Evolutionary conservation across 2,888 invertebrate species (phyloP), one percentile per base, ranked within the genome.

Genomic region (Drosophila dives): DNA sequence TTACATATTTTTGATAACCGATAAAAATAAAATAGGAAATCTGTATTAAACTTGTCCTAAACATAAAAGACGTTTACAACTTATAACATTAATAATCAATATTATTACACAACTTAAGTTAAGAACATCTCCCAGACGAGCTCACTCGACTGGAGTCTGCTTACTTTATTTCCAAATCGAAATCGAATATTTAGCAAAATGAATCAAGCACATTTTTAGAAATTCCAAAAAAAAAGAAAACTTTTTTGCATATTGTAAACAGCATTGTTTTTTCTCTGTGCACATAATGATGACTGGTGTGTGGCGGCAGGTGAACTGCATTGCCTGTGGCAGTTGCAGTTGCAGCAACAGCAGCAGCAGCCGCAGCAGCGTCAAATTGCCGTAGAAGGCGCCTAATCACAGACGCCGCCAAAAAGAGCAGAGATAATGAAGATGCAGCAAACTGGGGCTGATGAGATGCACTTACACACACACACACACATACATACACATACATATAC

Each of bases 201-300:
- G 2, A 36, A 36, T 2, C 15, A 7, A 7, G 7, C 36, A 7
- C 36, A 17, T 36, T 36, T 36, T 36, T 7, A 7, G 7, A 36
- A 36, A 17, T 7, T 7, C 7, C 7, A 36, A 7, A 17, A 15
- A 17, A 38, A 17, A 17, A 38, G 8, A 3, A 38, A 17, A 2
- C 38, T 38, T 17, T 17, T 38, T 38, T 15, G 36, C 36, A 17
- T 36, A 36, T 36, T 36, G 36, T 17, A 8, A 17, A 8, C 8
- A 20, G 20, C 20, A 42, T 10, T 6, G 6, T 20, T 42, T 17
- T 38, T 54, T 54, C n/a, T 42, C 29, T 20, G 36, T 42, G 51
- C 33, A 56, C 65, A 70, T 89, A 84, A 84, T 89, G 88, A 87
- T 84, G 77, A 67, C 70, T 70, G 68, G 70, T 75, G 81, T 78